Conservation (phyloP, 2,797 vertebrate genomes). For the Poecilia gillii region DNA sequence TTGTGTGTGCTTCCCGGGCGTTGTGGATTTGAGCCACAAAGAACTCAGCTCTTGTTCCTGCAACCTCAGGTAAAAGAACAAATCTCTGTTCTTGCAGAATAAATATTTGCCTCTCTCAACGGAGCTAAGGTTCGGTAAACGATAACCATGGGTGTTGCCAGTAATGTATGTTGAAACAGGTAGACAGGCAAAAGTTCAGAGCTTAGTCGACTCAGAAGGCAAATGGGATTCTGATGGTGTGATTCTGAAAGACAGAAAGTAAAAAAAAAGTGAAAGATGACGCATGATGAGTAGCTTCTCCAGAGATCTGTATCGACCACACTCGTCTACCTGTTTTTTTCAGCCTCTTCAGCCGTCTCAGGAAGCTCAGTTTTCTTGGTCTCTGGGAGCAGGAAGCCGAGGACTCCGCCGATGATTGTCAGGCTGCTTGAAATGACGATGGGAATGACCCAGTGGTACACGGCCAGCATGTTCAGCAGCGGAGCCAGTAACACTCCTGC, state of each 20-base stretch:
- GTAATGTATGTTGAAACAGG: neutral
- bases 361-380: constrained; percentile 70
- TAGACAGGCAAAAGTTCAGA: constrained; percentile 3
- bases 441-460: constrained; percentile 70
- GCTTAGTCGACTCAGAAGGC: neutral
- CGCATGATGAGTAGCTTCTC: neutral
- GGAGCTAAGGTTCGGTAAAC: neutral
- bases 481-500: constrained; percentile 75
- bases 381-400: constrained; percentile 82
- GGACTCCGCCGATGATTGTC: constrained; percentile 60
- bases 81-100: neutral
- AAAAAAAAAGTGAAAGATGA: accelerated
- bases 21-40: neutral
- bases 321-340: constrained; percentile 38
- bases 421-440: constrained; percentile 72
- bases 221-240: neutral
- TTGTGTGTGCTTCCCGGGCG: neutral
- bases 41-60: neutral
- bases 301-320: neutral
- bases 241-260: accelerated
- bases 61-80: neutral
- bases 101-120: neutral
- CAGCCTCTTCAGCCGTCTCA: constrained; percentile 57
- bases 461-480: constrained; percentile 72
- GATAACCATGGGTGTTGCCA: neutral